A percentile compares a stretch with the other conserved stretches of the same genome.
Conservation (phyloP, 2,113 vertebrate genomes). For the Phylloscopus whistleri region DNA sequence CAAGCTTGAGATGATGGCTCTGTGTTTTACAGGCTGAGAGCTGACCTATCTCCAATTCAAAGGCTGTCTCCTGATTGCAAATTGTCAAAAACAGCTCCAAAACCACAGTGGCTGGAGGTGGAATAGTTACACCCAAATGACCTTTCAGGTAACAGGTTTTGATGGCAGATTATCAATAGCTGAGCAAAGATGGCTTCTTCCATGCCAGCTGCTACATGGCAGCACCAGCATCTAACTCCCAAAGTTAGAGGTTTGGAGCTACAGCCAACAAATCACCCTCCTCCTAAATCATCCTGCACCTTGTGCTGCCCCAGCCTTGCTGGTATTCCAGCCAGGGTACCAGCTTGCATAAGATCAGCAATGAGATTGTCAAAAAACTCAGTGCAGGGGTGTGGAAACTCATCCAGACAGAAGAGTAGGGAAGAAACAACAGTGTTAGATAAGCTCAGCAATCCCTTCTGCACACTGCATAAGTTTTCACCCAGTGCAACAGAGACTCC, state of each 20-base stretch:
- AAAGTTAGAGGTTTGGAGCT: neutral
- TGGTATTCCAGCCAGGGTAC: neutral
- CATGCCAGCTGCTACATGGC: neutral
- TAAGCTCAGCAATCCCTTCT: neutral
- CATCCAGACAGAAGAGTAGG: neutral
- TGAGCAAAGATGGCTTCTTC: neutral
- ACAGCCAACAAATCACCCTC: neutral
- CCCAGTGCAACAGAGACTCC: neutral
- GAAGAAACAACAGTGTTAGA: neutral
- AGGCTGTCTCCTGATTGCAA: neutral
- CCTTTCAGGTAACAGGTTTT: neutral
- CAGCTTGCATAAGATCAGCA: neutral
- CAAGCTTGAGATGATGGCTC: neutral
- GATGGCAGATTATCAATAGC: neutral
- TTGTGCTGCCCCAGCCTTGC: neutral
- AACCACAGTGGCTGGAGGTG: rapidly evolving
- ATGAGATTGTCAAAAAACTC: neutral
- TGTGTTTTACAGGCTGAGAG: neutral
- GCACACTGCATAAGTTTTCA: neutral
- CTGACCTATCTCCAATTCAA: neutral
- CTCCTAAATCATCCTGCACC: neutral
- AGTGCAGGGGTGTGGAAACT: neutral
- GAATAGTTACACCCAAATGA: neutral
- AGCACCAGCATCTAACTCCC: neutral
- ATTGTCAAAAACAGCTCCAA: neutral